A percentile compares a stretch with the other conserved stretches of the same genome.
These are phyloP conservation scores for Malachius bipustulatus DNA, from an alignment of 2,888 invertebrate species.

Conservation along the genomic window DNA sequence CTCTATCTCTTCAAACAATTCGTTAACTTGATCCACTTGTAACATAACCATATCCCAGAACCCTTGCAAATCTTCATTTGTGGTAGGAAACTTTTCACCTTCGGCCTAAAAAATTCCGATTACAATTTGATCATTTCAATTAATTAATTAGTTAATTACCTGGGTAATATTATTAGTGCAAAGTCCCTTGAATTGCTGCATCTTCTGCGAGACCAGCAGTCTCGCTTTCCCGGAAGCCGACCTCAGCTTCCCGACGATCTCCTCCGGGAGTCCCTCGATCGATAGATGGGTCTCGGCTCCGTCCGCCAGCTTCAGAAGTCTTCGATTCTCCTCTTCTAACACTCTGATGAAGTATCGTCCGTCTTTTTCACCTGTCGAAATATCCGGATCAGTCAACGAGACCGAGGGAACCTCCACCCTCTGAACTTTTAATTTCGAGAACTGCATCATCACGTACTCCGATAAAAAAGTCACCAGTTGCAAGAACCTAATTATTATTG, in stretches of 20 bases:
- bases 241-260: constrained; percentile 70
- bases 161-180: constrained; percentile 35
- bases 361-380: constrained; percentile 50
- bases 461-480: constrained; percentile 1
- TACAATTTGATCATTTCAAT: background rate
- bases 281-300: constrained; percentile 55
- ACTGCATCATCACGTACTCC: background rate
- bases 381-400: background rate
- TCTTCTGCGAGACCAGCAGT: constrained; percentile 79
- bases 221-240: constrained; percentile 87
- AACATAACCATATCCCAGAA: constrained; percentile 98
- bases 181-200: constrained; percentile 85
- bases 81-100: constrained; percentile 79
- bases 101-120: constrained; percentile 46
- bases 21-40: constrained; percentile 78
- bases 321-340: constrained; percentile 59
- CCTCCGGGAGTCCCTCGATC: constrained; percentile 53
- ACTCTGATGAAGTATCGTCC: constrained; percentile 68
- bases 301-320: constrained; percentile 55
- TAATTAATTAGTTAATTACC: constrained; percentile 20
- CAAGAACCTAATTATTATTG: no score
- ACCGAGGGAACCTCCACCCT: constrained; percentile 5
- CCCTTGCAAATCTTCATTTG: constrained; percentile 79
- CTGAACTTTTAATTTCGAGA: no score
- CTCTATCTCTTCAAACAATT: constrained; percentile 60